Evolutionary conservation across 2,113 vertebrate genomes (phyloP), one percentile per base, ranked within the genome.

Genomic region (Orthonyx spaldingii): DNA sequence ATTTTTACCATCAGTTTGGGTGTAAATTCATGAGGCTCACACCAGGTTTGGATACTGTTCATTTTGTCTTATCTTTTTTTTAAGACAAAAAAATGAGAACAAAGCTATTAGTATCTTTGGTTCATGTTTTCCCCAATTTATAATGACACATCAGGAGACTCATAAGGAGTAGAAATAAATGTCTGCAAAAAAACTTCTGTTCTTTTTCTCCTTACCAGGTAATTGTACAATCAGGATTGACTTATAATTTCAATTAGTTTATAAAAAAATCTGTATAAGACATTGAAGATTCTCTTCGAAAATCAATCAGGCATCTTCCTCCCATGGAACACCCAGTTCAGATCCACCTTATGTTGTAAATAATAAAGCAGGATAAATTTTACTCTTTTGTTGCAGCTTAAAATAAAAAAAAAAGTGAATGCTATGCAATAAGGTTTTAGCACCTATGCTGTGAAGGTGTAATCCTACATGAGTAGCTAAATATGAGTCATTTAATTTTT

Each of bases 161-260:
- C 50, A 70, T 85, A 92, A 95, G n/a, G 44, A 53, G 76, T 84
- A 81, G 85, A 94, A 97, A 94, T 47, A 63, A 94, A 78, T 56
- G 57, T 16, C 74, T 83, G 13, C 6, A 22, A 72, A 64, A 65
- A 76, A 46, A 15, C 0, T 22, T 35, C 44, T 72, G 33, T 72
- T 75, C 33, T 63, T 94, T 89, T 79, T 74, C 44, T 87, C 79
- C 52, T 87, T 94, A 90, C 71, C 33, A 80, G 82, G 28, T 49
- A 94, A 44, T 46, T 70, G 53, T 90, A 76, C 30, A 85, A 46
- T 79, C 60, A 72, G 56, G 64, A 72, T 26, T 52, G 52, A 83
- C 30, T 96, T 93, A 89, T 87, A 71, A 56, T 82, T 69, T 90
- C 81, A 85, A 66, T 8, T 94, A 52, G 9, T 13, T 4, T 83